Evolutionary conservation across 2,113 vertebrate species (phyloP).

Genomic region (Scytalopus superciliaris): DNA sequence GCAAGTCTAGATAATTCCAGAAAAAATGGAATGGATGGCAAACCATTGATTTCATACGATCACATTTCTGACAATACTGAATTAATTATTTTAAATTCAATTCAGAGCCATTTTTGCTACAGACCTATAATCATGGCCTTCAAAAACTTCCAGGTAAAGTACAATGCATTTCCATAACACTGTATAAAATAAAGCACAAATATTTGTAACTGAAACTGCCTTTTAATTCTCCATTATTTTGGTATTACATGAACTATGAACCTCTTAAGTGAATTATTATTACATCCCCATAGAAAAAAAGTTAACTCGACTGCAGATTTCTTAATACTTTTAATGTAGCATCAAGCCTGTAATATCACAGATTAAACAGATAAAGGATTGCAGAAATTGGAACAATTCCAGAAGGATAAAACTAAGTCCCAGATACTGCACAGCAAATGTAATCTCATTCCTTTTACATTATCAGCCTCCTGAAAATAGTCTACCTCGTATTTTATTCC

Average conservation of each 20-base stretch:
- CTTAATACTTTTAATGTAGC: slow-evolving; percentile 58
- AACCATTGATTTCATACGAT: neutral
- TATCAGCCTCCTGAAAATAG: neutral
- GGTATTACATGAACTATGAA: neutral
- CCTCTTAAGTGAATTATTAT: neutral
- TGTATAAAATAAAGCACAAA: neutral
- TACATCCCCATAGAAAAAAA: neutral
- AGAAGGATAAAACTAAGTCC: neutral
- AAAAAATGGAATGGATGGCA: neutral
- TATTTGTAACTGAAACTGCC: neutral
- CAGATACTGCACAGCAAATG: neutral
- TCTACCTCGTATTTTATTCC: neutral
- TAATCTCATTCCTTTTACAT: slow-evolving; percentile 29
- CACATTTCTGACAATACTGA: neutral
- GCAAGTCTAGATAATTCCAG: neutral
- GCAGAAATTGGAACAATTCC: neutral
- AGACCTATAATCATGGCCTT: neutral
- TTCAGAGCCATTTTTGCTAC: slow-evolving; percentile 29
- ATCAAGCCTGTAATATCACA: slow-evolving; percentile 30
- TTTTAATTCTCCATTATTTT: neutral
- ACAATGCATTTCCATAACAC: slow-evolving; percentile 19
- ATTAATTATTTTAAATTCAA: slow-evolving; percentile 31
- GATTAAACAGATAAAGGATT: slow-evolving; percentile 36
- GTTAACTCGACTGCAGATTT: neutral
- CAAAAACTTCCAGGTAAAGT: slow-evolving; percentile 2